Conservation (phyloP, 1,140 invertebrate species). For the Forficula auricularia region DNA sequence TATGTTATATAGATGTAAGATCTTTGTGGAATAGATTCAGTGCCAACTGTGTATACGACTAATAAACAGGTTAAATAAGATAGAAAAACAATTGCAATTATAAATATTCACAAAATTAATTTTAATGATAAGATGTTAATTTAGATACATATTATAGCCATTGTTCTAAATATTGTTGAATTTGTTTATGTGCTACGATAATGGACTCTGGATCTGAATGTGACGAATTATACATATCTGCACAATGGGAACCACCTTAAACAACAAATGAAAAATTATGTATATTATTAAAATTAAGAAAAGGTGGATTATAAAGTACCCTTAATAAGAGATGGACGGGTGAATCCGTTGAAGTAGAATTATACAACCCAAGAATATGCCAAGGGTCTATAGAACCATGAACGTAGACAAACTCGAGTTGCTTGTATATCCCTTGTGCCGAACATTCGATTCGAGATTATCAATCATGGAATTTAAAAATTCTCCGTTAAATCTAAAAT, state of each 20-base stretch:
- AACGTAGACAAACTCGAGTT: constrained; percentile 61
- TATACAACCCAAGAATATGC: constrained; percentile 63
- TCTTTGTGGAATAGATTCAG: too few relatives aligned
- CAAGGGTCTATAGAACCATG: constrained; percentile 87
- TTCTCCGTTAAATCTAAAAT: constrained; percentile 15
- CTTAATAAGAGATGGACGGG: too few relatives aligned
- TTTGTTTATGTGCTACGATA: constrained; percentile 38
- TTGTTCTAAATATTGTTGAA: constrained; percentile 33
- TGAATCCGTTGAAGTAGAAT: constrained; percentile 32
- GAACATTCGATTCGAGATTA: constrained; percentile 61
- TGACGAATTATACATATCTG: constrained; percentile 56
- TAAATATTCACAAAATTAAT: too few relatives aligned
- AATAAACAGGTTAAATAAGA: too few relatives aligned
- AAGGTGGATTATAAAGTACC: too few relatives aligned
- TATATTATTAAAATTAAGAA: too few relatives aligned
- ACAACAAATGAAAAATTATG: too few relatives aligned
- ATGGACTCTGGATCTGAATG: constrained; percentile 42
- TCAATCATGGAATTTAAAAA: constrained; percentile 39
- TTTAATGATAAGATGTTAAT: too few relatives aligned
- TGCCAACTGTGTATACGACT: too few relatives aligned
- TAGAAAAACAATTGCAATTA: too few relatives aligned
- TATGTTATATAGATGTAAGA: too few relatives aligned
- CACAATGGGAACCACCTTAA: constrained; percentile 61
- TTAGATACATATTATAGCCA: too few relatives aligned
- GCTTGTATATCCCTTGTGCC: constrained; percentile 53